phyloP scores from a whole-genome alignment of 2,113 vertebrate genomes.

The Chaetops frenatus region DNA sequence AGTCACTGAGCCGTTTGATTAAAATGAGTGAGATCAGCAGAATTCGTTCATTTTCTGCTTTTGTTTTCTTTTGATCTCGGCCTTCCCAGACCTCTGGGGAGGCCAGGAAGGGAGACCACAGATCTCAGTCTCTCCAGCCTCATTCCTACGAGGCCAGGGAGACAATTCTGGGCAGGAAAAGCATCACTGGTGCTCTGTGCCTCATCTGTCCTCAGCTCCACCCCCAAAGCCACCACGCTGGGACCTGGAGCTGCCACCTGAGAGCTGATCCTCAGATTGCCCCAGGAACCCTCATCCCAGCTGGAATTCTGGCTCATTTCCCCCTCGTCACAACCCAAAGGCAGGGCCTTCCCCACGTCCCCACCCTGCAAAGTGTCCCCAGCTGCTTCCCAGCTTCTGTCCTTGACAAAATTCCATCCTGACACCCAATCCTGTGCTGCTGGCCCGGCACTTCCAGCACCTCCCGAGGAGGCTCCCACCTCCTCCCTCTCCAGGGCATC shows the following conservation, averaged over 20 bases:
- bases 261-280: background rate
- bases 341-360: background rate
- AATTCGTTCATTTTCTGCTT: background rate
- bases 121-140: background rate
- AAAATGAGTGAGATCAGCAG: background rate
- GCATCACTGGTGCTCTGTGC: background rate
- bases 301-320: background rate
- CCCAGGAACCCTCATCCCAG: background rate
- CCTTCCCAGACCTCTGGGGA: accelerated
- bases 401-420: background rate
- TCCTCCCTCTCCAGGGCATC: background rate
- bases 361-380: background rate
- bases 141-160: background rate
- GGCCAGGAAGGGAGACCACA: background rate
- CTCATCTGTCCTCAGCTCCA: background rate
- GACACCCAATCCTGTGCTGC: background rate
- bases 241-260: background rate
- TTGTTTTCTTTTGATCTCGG: background rate
- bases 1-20: too few relatives aligned
- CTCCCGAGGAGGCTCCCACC: background rate
- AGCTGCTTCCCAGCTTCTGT: background rate
- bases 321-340: accelerated
- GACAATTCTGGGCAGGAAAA: background rate
- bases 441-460: background rate
- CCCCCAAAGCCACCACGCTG: background rate